A percentile compares a stretch with the other conserved stretches of the same genome.
Conservation (phyloP, 2,797 vertebrate genomes). For the Danio kyathit region DNA sequence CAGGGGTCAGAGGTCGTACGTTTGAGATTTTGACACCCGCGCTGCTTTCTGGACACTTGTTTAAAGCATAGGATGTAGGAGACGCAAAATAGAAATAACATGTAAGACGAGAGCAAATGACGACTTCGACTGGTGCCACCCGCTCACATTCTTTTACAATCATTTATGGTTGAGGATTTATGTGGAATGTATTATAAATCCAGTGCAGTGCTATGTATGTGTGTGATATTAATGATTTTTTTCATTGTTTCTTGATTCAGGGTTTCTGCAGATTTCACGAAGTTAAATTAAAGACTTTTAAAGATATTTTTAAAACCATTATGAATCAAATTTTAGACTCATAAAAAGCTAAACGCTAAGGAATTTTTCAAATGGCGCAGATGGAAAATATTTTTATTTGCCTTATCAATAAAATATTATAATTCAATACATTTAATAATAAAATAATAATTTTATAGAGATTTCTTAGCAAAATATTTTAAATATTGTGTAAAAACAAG, state of each 20-base stretch:
- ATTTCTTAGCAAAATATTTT: too few species aligned
- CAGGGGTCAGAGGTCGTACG: conserved; percentile 62
- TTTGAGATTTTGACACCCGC: conserved; percentile 73
- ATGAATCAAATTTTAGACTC: too few species aligned
- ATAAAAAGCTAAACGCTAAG: too few species aligned
- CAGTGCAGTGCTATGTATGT: neutral
- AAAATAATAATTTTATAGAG: too few species aligned
- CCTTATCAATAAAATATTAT: too few species aligned
- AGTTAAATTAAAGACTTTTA: too few species aligned
- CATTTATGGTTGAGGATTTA: conserved; percentile 18
- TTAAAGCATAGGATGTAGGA: conserved; percentile 63
- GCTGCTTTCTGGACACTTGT: conserved; percentile 69
- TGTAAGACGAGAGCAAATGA: conserved; percentile 53
- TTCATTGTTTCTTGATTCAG: neutral
- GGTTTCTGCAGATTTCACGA: too few species aligned
- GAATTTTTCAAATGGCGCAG: too few species aligned
- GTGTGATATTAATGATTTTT: conserved; percentile 28
- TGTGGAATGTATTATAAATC: conserved; percentile 4
- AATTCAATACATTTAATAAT: too few species aligned
- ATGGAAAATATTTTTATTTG: too few species aligned
- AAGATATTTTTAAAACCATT: too few species aligned
- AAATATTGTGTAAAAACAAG: too few species aligned
- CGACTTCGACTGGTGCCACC: conserved; percentile 21
- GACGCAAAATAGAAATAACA: conserved; percentile 65
- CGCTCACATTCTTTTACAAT: conserved; percentile 41